Percentiles rank a stretch among this genome's conserved stretches.
Evolutionary conservation across 2,797 vertebrate species (phyloP).

Genomic region (Cyprinella venusta): DNA sequence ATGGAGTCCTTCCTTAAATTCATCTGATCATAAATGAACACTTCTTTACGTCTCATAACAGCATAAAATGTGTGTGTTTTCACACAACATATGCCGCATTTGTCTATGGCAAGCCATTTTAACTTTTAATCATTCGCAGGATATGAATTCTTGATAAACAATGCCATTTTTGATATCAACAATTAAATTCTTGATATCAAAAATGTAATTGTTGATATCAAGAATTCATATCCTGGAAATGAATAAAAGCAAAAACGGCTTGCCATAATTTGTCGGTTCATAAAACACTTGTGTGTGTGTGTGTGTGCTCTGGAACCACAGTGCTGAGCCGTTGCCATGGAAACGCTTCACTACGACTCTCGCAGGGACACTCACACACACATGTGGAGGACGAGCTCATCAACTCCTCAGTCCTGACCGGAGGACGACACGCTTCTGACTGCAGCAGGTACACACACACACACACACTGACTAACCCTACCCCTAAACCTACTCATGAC

Average conservation of each 20-base stretch:
- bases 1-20: not conserved
- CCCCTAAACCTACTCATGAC: too few relatives aligned
- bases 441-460: slow-evolving; percentile 66
- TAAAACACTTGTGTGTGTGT: not conserved
- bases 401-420: slow-evolving; percentile 72
- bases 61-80: not conserved
- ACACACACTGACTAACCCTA: too few relatives aligned
- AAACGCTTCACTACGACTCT: slow-evolving; percentile 69
- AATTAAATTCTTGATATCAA: too few relatives aligned
- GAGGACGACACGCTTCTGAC: slow-evolving; percentile 65
- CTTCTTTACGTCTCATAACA: too few relatives aligned
- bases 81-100: not conserved
- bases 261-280: not conserved
- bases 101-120: too few relatives aligned
- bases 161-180: too few relatives aligned
- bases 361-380: slow-evolving; percentile 67
- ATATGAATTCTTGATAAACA: too few relatives aligned
- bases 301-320: slow-evolving; percentile 34
- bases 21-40: not conserved
- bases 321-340: slow-evolving; percentile 74
- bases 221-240: too few relatives aligned
- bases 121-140: too few relatives aligned
- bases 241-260: too few relatives aligned
- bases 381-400: slow-evolving; percentile 80
- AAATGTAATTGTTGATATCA: too few relatives aligned